Base-by-base conservation (phyloP, 37 sponge, comb jelly and placozoan species). In the Beroe forskalii region DNA sequence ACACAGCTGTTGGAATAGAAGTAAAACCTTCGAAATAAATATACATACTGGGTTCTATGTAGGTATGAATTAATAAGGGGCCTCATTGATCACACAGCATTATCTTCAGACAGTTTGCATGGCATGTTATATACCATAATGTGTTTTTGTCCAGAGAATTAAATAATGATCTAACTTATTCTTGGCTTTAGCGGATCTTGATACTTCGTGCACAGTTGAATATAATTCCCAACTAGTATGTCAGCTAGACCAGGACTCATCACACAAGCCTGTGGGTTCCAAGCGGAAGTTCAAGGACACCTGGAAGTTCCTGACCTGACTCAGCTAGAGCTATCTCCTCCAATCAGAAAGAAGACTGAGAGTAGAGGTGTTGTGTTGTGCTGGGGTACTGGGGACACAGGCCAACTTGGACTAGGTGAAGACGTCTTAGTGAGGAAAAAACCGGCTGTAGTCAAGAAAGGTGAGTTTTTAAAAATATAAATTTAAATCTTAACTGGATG, bases 391-490 rank as follows among this genome's bases (percentile, higher is more conserved):
- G 99, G 99, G 22, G 96, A 96, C 62, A 62, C 92, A 27, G 99
- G 99, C 27, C 99, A 98, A 93, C 89, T 98, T 60, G 99, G 99
- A 31, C 93, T 98, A 0, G 99, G 99, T 2, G 99, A 98, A 40
- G 94, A 94, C 9, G 62, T 98, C 25, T 41, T 94, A 60, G 95
- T 94, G 62, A 90, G 94, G 48, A 96, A 93, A 83, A 94, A 89
- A 39, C 97, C 99, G 3, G 90, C 76, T 32, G 92, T 80, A 12
- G 95, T 98, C 44, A 86, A 89, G 17, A 89, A 89, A 89, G 62
- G 75, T 72, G 8, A 72, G 39, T 63, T 23, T 28, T 63, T 55
- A 20, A 55, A n/a, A n/a, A n/a, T n/a, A n/a, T n/a, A n/a, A n/a
- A n/a, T n/a, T n/a, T n/a, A n/a, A n/a, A n/a, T 55, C 60, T 55